Percentiles rank a stretch among this genome's conserved stretches.
These are phyloP conservation scores for Hetaerina americana DNA, from an alignment of 1,140 invertebrate species.

Conservation along the genomic window DNA sequence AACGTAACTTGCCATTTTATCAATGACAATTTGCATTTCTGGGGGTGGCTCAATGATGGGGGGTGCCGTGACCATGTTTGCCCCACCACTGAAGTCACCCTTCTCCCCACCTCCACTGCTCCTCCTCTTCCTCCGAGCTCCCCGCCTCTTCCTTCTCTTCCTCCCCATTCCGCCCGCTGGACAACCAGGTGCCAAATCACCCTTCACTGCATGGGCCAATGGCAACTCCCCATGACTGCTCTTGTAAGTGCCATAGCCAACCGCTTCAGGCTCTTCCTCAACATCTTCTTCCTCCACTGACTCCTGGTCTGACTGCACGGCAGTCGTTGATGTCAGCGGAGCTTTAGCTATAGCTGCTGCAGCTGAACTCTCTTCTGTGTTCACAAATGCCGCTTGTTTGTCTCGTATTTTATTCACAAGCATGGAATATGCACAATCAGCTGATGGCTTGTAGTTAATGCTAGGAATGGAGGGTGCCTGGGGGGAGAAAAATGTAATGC, in stretches of 20 bases:
- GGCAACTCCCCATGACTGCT: background rate
- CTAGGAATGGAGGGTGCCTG: slow-evolving; percentile 50
- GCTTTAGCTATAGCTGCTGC: slow-evolving; percentile 19
- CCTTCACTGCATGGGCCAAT: background rate
- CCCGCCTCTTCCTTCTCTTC: background rate
- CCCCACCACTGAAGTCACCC: background rate
- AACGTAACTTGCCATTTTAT: slow-evolving; percentile 92
- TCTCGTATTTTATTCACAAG: slow-evolving; percentile 63
- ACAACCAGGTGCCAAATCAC: background rate
- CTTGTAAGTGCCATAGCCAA: background rate
- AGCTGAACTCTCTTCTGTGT: slow-evolving; percentile 21
- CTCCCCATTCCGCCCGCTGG: background rate
- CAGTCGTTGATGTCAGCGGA: background rate
- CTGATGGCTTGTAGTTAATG: slow-evolving; percentile 63
- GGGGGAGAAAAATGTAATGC: slow-evolving; percentile 17
- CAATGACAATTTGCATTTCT: slow-evolving; percentile 75
- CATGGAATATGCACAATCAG: slow-evolving; percentile 72
- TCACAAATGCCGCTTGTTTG: slow-evolving; percentile 27
- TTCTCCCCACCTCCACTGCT: background rate
- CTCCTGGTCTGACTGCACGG: background rate
- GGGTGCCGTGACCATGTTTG: slow-evolving; percentile 14
- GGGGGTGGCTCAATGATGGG: slow-evolving; percentile 40
- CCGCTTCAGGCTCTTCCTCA: background rate
- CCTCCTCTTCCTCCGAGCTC: slow-evolving; percentile 6
- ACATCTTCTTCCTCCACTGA: background rate